Evolutionary conservation across 2,888 invertebrate genomes (phyloP).

Genomic region (Bombylius discolor): DNA sequence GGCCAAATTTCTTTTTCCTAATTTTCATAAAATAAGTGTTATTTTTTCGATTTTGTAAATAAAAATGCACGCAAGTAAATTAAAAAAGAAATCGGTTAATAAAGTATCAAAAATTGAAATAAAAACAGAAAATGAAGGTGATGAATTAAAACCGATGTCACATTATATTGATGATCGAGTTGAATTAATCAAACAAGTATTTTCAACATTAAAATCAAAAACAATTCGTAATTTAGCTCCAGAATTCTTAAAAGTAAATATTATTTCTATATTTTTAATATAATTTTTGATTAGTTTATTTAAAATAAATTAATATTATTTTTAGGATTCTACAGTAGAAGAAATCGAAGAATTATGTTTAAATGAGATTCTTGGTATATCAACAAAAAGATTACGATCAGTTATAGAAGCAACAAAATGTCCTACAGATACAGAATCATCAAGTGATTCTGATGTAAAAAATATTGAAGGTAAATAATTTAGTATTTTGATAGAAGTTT

Average conservation of each 20-base stretch:
- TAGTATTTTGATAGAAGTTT: background rate
- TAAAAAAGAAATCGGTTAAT: constrained; percentile 8
- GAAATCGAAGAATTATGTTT: constrained; percentile 46
- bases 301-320: background rate
- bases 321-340: constrained; percentile 30
- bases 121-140: constrained; percentile 33
- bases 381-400: constrained; percentile 45
- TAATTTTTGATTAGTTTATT: background rate
- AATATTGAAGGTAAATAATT: constrained; percentile 25
- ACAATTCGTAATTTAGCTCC: constrained; percentile 45
- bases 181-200: constrained; percentile 46
- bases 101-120: constrained; percentile 14
- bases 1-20: too few species aligned
- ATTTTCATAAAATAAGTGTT: too few species aligned
- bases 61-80: background rate
- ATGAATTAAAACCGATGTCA: constrained; percentile 40
- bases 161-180: constrained; percentile 47
- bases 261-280: background rate
- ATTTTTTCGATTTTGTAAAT: background rate
- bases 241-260: constrained; percentile 34
- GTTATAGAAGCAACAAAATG: constrained; percentile 37
- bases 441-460: constrained; percentile 32
- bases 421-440: constrained; percentile 35
- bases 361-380: constrained; percentile 48
- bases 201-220: constrained; percentile 43